A percentile compares a stretch with the other conserved stretches of the same genome.
Evolutionary conservation across 1,140 invertebrate genomes (phyloP).

Genomic region (Bombus terrestris): DNA sequence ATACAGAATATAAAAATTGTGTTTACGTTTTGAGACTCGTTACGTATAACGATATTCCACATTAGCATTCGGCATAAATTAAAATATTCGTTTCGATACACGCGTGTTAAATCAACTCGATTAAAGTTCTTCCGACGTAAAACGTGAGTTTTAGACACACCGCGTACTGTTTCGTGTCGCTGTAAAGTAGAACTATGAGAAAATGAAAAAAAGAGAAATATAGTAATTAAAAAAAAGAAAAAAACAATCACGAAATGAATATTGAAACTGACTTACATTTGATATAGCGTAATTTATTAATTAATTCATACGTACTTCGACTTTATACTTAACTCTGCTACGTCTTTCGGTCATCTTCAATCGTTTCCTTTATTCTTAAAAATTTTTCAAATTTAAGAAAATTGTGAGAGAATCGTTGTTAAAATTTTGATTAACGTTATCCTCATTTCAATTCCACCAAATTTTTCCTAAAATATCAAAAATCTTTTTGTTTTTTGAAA

Average conservation of each 20-base stretch:
- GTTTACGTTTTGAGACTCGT: slow-evolving; percentile 27
- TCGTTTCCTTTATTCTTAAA: too few relatives aligned
- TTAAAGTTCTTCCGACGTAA: background rate
- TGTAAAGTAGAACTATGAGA: slow-evolving; percentile 35
- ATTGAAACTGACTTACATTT: background rate
- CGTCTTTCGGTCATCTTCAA: background rate
- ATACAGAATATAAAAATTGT: slow-evolving; percentile 1
- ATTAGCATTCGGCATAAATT: slow-evolving; percentile 1
- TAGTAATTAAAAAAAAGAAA: background rate
- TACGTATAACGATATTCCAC: slow-evolving; percentile 28
- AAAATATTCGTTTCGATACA: slow-evolving; percentile 11
- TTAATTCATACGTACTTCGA: background rate
- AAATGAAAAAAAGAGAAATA: background rate
- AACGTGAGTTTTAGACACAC: background rate
- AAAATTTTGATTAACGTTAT: background rate
- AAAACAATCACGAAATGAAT: background rate
- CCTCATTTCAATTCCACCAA: background rate
- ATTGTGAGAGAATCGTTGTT: background rate
- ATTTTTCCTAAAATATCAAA: background rate
- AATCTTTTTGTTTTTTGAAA: background rate
- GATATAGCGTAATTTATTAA: background rate
- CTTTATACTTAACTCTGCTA: background rate
- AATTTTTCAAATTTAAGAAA: too few relatives aligned
- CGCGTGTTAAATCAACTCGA: background rate
- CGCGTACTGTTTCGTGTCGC: background rate